Conservation (phyloP, 2,113 vertebrate species). For the Cyphomyrus plagiostoma region DNA sequence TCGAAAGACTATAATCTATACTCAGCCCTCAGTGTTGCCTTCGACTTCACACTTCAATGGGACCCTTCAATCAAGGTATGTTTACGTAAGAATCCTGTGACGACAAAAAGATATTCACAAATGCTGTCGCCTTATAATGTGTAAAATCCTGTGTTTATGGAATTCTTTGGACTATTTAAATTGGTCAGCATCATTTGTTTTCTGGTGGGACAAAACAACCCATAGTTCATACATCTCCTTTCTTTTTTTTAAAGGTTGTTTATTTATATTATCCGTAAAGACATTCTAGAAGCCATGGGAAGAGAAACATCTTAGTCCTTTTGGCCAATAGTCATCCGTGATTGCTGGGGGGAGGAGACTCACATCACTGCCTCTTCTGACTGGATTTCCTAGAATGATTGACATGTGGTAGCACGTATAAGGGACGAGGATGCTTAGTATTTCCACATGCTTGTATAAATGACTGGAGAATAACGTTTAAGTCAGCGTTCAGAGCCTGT, state of each 20-base stretch:
- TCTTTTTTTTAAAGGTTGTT: slow-evolving; percentile 18
- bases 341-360: neutral
- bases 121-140: neutral
- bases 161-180: neutral
- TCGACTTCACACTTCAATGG: neutral
- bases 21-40: neutral
- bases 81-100: neutral
- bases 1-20: neutral
- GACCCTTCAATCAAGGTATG: neutral
- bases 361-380: neutral
- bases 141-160: neutral
- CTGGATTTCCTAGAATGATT: neutral
- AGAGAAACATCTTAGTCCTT: slow-evolving; percentile 24
- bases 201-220: neutral
- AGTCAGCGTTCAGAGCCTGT: neutral
- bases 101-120: neutral
- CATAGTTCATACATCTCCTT: slow-evolving; percentile 15
- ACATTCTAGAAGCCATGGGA: slow-evolving; percentile 35
- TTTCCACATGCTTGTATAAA: neutral
- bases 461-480: neutral
- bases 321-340: neutral
- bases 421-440: neutral
- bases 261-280: slow-evolving; percentile 16
- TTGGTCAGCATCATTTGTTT: slow-evolving; percentile 1
- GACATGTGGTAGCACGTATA: neutral